These are phyloP conservation scores for Pelodytes ibericus DNA, from an alignment of 2,797 vertebrate species.

Conservation along the genomic window DNA sequence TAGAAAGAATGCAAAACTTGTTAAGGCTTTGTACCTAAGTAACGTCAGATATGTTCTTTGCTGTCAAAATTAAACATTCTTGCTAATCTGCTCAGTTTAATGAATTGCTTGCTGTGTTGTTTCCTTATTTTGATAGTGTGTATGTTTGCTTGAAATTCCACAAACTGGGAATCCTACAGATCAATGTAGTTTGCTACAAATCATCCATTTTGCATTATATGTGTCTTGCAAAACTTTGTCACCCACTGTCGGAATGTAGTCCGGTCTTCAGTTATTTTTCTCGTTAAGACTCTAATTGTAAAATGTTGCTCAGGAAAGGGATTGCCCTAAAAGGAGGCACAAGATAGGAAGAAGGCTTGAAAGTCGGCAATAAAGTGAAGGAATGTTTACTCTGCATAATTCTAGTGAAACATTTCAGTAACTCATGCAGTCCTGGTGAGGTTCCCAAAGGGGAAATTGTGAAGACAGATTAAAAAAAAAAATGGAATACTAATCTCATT, in stretches of 20 bases:
- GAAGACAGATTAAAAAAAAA: slow-evolving; percentile 16
- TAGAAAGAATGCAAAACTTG: too few relatives aligned
- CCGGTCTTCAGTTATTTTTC: slow-evolving; percentile 30
- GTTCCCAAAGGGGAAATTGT: slow-evolving; percentile 23
- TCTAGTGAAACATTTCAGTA: slow-evolving; percentile 38
- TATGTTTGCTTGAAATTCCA: not conserved
- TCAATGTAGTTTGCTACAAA: slow-evolving; percentile 9
- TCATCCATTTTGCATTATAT: slow-evolving; percentile 41
- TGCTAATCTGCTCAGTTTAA: too few relatives aligned
- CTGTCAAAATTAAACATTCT: too few relatives aligned
- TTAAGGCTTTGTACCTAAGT: too few relatives aligned
- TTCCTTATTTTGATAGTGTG: not conserved
- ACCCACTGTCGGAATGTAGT: slow-evolving; percentile 38
- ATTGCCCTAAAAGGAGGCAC: slow-evolving; percentile 49
- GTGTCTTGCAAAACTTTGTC: slow-evolving; percentile 37
- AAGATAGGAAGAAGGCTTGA: slow-evolving; percentile 20
- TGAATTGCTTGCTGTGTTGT: too few relatives aligned
- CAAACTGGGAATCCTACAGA: not conserved
- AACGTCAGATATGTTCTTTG: too few relatives aligned
- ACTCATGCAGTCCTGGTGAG: slow-evolving; percentile 18
- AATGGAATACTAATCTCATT: slow-evolving; percentile 21
- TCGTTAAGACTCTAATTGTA: slow-evolving; percentile 40
- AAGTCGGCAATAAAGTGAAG: slow-evolving; percentile 31
- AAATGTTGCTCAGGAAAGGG: not conserved
- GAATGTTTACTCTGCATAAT: slow-evolving; percentile 49